Base-by-base conservation (phyloP, 2,113 vertebrate genomes). In the Climacteris rufus region DNA sequence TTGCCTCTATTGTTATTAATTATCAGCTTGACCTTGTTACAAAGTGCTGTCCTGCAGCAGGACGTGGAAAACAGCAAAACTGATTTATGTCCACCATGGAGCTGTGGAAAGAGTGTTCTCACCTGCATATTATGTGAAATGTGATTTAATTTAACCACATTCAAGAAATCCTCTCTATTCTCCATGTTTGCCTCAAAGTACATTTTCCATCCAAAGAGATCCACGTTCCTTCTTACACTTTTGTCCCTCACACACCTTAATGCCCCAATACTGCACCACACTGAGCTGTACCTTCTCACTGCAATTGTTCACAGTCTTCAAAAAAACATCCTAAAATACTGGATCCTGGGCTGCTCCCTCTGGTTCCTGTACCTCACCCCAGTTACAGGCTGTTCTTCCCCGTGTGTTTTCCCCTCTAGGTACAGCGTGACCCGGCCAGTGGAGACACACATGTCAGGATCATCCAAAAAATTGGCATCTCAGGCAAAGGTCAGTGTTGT, bases 361-460 rank as follows among this genome's bases (percentile, higher is more conserved):
- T 40, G 17, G 31, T 53, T 57, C 45, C 35, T 44, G 28, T 30
- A 2, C 21, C 77, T 15, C 10, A 1, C 8, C 14, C 28, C n/a
- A 56, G 47, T 63, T 65, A 80, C 22, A 4, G 65, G 20, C 19
- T 76, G n/a, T 23, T 66, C 15, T 49, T 56, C 22, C 27, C 56
- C 17, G 2, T 60, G 65, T 88, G 14, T 71, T 87, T 59, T 74
- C 54, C 61, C 53, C 68, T 61, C 39, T 63, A 99, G 99, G 99
- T 99, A 99, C 97, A 99, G 99, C 4, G 87, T 98, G 44, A 99
- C 98, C 86, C 99, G 98, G 10, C 98, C 99, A 5, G 98, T 99
- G 61, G 99, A 99, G 96, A 99, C 99, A 15, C 99, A 99, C 50
- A 97, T 98, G 96, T 98, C 99, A 3, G 98, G 98, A 81, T 96